Percentiles rank a stretch among this genome's conserved stretches.
Evolutionary conservation across 2,888 invertebrate species (phyloP).

Genomic region (Papilio demoleus): DNA sequence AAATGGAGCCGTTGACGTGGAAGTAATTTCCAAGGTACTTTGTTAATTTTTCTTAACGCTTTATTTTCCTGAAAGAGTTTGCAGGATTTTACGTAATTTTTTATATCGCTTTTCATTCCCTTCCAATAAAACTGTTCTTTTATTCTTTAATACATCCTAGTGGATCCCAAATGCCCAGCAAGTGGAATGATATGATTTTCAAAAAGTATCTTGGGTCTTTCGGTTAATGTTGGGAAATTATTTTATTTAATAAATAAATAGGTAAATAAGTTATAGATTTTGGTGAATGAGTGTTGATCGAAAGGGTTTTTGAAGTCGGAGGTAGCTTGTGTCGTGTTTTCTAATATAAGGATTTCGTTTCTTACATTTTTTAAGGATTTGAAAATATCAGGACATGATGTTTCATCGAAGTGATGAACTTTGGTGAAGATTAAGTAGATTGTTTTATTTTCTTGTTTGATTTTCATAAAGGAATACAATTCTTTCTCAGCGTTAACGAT

Average conservation of each 20-base stretch:
- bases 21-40: constrained; percentile 45
- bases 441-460: no score
- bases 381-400: no score
- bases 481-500: no score
- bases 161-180: not conserved
- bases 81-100: constrained; percentile 41
- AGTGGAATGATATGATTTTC: not conserved
- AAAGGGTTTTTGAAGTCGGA: no score
- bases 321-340: no score
- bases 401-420: no score
- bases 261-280: not conserved
- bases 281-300: no score
- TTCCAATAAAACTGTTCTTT: not conserved
- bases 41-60: constrained; percentile 37
- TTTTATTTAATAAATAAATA: not conserved
- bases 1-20: constrained; percentile 32
- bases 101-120: constrained; percentile 45
- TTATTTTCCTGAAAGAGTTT: constrained; percentile 38
- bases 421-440: no score
- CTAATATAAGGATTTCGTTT: no score
- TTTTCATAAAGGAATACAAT: no score
- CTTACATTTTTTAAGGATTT: no score
- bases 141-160: not conserved
- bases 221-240: not conserved
- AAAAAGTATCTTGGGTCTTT: not conserved